Evolutionary conservation across 2,888 invertebrate species (phyloP).

Genomic region (Slavum lentiscoides): DNA sequence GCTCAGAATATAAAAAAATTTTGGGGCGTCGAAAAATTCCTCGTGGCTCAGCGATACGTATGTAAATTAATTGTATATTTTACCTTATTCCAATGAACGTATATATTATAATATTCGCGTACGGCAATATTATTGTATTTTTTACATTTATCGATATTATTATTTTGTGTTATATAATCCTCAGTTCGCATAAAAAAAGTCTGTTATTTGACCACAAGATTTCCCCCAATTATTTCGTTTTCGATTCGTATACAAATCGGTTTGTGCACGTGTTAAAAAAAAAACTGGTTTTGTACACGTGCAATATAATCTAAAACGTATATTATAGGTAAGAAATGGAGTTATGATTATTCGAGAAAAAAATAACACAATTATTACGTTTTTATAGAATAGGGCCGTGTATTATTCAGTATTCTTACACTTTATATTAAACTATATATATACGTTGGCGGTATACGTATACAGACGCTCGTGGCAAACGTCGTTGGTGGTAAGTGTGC

Average conservation of each 20-base stretch:
- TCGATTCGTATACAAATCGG: neutral
- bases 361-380: neutral
- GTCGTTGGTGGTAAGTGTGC: conserved; percentile 42
- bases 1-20: neutral
- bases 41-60: too few species aligned
- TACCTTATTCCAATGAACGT: neutral
- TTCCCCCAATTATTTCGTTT: too few species aligned
- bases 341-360: neutral
- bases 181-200: too few species aligned
- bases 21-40: too few species aligned
- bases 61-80: neutral
- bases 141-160: too few species aligned
- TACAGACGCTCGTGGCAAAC: conserved; percentile 40
- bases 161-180: too few species aligned
- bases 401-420: neutral
- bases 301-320: conserved; percentile 1
- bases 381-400: neutral
- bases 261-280: neutral
- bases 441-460: neutral
- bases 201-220: too few species aligned
- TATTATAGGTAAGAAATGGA: neutral
- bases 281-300: neutral
- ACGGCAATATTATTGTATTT: too few species aligned
- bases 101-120: too few species aligned
- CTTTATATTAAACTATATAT: too few species aligned